These are phyloP conservation scores for Antennarius maculatus DNA, from an alignment of 2,797 vertebrate species.

Conservation along the genomic window DNA sequence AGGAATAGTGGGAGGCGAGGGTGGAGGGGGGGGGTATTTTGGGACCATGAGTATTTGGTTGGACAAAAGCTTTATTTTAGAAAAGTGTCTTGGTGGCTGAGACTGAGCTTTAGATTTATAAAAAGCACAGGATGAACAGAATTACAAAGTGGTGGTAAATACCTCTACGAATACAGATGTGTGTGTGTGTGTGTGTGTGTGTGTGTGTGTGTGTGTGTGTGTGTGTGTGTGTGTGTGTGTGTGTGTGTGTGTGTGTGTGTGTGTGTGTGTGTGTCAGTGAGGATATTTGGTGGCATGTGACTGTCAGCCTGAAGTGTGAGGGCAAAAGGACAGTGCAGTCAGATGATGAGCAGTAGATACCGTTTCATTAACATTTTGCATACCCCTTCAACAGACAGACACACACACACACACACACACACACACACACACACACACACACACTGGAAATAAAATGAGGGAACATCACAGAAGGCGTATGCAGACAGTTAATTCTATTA, in stretches of 20 bases:
- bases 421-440: not conserved
- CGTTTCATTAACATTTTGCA: constrained; percentile 16
- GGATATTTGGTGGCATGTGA: constrained; percentile 42
- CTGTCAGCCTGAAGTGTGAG: constrained; percentile 30
- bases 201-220: constrained; percentile 11
- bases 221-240: constrained; percentile 26
- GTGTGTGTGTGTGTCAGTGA: constrained; percentile 40
- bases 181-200: constrained; percentile 1
- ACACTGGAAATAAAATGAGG: not conserved
- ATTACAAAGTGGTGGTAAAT: constrained; percentile 49
- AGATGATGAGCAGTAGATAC: constrained; percentile 31
- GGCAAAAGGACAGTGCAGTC: constrained; percentile 41
- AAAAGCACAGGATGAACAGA: constrained; percentile 70
- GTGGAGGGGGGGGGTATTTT: constrained; percentile 45
- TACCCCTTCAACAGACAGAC: not conserved
- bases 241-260: constrained; percentile 27
- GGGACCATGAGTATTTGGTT: constrained; percentile 66
- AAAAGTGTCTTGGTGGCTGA: constrained; percentile 47
- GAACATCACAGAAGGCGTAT: not conserved
- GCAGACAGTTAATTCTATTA: too few relatives aligned
- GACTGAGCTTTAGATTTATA: constrained; percentile 73
- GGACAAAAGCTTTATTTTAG: constrained; percentile 72
- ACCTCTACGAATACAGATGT: constrained; percentile 4
- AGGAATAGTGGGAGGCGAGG: constrained; percentile 19
- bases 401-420: too few relatives aligned